Conservation (phyloP, 1,140 invertebrate species). For the Micrasema minimum region DNA sequence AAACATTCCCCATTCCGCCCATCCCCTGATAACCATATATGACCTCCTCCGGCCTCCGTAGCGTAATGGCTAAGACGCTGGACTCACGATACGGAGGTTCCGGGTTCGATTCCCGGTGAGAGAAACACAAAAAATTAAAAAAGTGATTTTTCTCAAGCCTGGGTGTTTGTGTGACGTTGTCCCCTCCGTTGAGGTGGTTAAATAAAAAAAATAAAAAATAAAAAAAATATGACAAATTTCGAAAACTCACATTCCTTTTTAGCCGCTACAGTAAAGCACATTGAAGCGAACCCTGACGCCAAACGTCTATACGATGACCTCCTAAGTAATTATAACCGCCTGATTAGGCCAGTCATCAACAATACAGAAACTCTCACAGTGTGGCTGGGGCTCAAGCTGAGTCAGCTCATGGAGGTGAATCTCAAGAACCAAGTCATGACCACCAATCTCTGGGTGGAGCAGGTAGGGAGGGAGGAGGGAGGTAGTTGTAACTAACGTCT, state of each 20-base stretch:
- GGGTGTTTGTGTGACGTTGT: no score
- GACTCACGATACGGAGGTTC: no score
- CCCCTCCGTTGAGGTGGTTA: no score
- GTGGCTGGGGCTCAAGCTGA: slow-evolving; percentile 86
- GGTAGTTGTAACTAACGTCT: no score
- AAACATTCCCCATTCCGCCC: no score
- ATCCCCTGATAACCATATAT: no score
- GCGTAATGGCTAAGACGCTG: no score
- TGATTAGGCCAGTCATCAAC: slow-evolving; percentile 94
- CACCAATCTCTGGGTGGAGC: slow-evolving; percentile 94
- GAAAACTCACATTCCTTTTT: not conserved
- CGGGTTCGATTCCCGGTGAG: no score
- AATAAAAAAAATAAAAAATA: slow-evolving; percentile 4
- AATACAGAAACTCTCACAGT: slow-evolving; percentile 95
- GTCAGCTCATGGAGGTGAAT: slow-evolving; percentile 96
- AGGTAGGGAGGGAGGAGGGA: no score
- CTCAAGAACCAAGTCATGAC: slow-evolving; percentile 96
- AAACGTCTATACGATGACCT: slow-evolving; percentile 93
- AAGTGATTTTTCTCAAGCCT: no score
- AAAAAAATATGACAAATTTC: not conserved
- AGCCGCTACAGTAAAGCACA: slow-evolving; percentile 43
- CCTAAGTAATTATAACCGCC: slow-evolving; percentile 94
- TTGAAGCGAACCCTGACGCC: slow-evolving; percentile 88
- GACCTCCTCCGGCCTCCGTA: no score
- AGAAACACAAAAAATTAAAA: no score